Evolutionary conservation across 2,888 invertebrate genomes (phyloP).

Genomic region (Meloe dianella): DNA sequence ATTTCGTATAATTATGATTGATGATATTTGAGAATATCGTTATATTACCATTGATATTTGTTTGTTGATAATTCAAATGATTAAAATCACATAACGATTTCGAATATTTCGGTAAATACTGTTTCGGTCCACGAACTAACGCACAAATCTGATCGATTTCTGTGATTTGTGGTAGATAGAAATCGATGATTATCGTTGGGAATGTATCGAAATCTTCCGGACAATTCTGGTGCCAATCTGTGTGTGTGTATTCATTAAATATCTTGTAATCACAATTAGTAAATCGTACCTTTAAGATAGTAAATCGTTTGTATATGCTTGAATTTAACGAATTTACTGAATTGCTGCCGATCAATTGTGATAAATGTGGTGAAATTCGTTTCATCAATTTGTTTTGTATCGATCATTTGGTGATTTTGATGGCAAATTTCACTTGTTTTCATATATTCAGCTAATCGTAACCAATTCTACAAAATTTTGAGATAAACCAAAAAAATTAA

Average conservation of each 20-base stretch:
- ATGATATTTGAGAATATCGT: neutral
- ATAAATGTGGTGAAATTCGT: neutral
- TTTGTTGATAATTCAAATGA: too few relatives aligned
- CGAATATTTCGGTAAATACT: constrained; percentile 5
- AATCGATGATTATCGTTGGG: neutral
- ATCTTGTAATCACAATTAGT: too few relatives aligned
- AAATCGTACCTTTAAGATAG: neutral
- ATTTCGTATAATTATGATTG: neutral
- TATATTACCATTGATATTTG: neutral
- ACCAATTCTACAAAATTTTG: constrained; percentile 2
- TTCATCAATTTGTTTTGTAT: neutral
- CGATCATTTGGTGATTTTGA: neutral
- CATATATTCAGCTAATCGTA: neutral
- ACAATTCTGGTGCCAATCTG: constrained; percentile 1
- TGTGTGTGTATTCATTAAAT: too few relatives aligned
- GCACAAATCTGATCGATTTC: neutral
- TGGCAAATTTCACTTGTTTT: neutral
- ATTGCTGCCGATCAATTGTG: neutral
- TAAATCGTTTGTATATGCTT: neutral
- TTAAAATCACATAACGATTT: neutral
- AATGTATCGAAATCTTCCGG: constrained; percentile 3
- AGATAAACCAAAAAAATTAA: too few relatives aligned
- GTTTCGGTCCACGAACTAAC: neutral
- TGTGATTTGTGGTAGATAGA: neutral
- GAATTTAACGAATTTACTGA: neutral